Evolutionary conservation across 2,888 invertebrate genomes (phyloP).

Genomic region (Cerastis leucographa): DNA sequence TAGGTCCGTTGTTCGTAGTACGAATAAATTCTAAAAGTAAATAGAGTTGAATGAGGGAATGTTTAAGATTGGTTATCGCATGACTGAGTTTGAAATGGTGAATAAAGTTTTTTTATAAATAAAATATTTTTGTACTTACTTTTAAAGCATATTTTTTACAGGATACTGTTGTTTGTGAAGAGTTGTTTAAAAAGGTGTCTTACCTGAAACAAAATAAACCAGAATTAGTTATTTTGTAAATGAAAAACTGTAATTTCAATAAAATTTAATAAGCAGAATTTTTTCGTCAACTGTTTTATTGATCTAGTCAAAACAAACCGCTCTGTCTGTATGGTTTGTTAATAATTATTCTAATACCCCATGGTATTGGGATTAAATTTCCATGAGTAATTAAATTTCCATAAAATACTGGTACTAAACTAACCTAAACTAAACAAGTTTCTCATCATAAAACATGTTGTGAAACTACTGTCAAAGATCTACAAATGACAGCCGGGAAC

Average conservation of each 20-base stretch:
- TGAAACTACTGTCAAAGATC: no score
- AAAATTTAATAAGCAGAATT: neutral
- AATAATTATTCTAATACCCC: no score
- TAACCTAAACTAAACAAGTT: no score
- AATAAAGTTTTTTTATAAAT: neutral
- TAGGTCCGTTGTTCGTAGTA: slow-evolving; percentile 14
- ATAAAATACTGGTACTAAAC: no score
- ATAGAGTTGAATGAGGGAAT: slow-evolving; percentile 5
- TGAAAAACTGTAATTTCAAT: neutral
- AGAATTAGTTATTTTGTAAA: neutral
- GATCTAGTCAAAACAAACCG: no score
- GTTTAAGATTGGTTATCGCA: slow-evolving; percentile 11
- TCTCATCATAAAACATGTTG: no score
- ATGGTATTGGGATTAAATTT: no score
- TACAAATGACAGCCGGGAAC: no score
- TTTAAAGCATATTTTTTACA: neutral
- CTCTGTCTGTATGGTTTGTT: no score
- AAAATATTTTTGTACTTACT: neutral
- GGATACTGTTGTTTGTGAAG: neutral
- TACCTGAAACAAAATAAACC: slow-evolving; percentile 53
- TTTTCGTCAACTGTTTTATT: neutral
- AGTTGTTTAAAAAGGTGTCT: neutral
- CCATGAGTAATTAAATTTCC: no score
- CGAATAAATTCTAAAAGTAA: slow-evolving; percentile 10
- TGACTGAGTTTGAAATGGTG: neutral